Evolutionary conservation across 2,797 vertebrate genomes (phyloP), one percentile per base, ranked within the genome.

Genomic region (Sebastes wilsoni): DNA sequence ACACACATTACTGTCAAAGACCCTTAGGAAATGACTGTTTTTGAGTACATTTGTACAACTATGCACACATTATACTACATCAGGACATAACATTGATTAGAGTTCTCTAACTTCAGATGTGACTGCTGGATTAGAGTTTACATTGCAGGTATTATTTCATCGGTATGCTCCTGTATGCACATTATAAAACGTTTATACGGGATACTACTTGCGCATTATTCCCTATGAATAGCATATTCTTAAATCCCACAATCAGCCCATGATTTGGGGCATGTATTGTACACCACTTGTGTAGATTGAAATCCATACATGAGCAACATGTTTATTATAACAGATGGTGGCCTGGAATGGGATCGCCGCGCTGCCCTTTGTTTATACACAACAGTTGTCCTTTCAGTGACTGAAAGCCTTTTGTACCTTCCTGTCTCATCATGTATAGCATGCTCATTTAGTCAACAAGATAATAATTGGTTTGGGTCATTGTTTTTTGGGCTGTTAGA

Each of bases 321-420:
- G 59, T 28, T 66, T 66, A 83, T 82, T 67, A 25, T 70, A 73
- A 34, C 89, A 91, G 89, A 87, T 88, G 86, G 87, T 71, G 75
- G 64, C 76, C 90, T 87, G 80, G 88, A 88, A 89, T 77, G 66
- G 46, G 69, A 66, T 18, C 46, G 67, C 55, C n/a, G n/a, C n/a
- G 3, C 59, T 18, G 58, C 4, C 75, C 72, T 92, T 94, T 92
- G 88, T 93, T 88, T 66, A 36, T 58, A 64, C 52, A 77, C 72
- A 85, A 89, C 84, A 89, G 86, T 92, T 74, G 85, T 72, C 67
- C 84, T 86, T 82, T 81, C 74, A 74, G 38, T 2, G 10, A 58
- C 76, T 80, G 75, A 86, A 54, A 46, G 75, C 46, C 81, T 65
- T 92, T 88, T 93, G 85, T 87, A 61, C 49, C 18, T 73, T 74